phyloP scores from a whole-genome alignment of 92 coral and sea anemone genomes.

The Epizoanthus illoricatus region DNA sequence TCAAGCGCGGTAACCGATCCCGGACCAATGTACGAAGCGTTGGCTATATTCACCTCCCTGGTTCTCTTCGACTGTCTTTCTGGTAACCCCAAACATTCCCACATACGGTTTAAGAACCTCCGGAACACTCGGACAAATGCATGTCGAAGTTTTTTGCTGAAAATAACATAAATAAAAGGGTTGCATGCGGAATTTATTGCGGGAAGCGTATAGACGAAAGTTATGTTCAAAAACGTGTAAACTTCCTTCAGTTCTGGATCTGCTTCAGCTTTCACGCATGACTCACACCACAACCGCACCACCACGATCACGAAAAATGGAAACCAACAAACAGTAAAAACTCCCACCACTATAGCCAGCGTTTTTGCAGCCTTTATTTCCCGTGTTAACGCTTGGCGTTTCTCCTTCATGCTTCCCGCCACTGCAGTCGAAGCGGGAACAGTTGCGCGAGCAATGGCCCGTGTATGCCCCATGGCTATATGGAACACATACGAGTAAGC shows the following conservation, averaged over 20 bases:
- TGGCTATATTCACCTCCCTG: slow-evolving; percentile 9
- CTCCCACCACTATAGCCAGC: slow-evolving; percentile 80
- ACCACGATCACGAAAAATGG: slow-evolving; percentile 64
- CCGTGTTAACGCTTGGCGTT: slow-evolving; percentile 56
- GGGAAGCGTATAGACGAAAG: slow-evolving; percentile 88
- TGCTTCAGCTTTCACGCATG: slow-evolving; percentile 51
- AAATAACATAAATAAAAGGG: slow-evolving; percentile 88
- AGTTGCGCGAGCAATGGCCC: slow-evolving; percentile 72
- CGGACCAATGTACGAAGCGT: slow-evolving; percentile 14
- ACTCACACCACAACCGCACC: slow-evolving; percentile 61
- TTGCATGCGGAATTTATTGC: slow-evolving; percentile 89
- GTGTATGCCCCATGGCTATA: slow-evolving; percentile 80
- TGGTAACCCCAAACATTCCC: slow-evolving; percentile 28
- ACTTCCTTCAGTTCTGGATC: slow-evolving; percentile 57
- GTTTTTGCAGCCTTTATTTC: slow-evolving; percentile 88
- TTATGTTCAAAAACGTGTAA: slow-evolving; percentile 62
- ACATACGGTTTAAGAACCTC: slow-evolving; percentile 21
- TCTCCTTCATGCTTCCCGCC: slow-evolving; percentile 29
- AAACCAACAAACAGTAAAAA: slow-evolving; percentile 76
- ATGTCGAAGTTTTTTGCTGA: slow-evolving; percentile 74
- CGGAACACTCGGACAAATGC: slow-evolving; percentile 70
- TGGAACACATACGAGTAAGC: slow-evolving; percentile 86
- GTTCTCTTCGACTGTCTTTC: slow-evolving; percentile 29
- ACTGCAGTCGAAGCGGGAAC: slow-evolving; percentile 41
- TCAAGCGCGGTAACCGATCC: slow-evolving; percentile 34